Evolutionary conservation across 2,888 invertebrate genomes (phyloP), one percentile per base, ranked within the genome.

Genomic region (Tillus elongatus): DNA sequence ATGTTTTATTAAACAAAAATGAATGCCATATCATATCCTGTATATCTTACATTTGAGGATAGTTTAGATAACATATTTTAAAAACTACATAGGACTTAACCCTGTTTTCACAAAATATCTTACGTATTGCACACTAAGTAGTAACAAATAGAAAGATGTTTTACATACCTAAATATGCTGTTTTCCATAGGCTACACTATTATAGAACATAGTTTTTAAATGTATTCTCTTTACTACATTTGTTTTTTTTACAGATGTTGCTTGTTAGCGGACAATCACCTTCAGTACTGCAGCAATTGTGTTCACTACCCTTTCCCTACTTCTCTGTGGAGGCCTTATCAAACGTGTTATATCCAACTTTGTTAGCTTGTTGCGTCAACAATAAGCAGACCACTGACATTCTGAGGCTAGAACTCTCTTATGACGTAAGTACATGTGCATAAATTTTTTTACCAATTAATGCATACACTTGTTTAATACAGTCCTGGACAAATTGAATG

Each of bases 251-350:
- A 3, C 68, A 83, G 82, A 72, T 74, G 65, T 70, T 81, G 40
- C 69, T 85, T 39, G 81, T 84, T 53, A 77, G 82, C 27, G 84
- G 84, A 2, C 78, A 80, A 52, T 74, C 79, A 12, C 82, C 83
- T 1, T 83, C 84, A 26, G 87, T 84, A 31, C 74, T 91, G 13
- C 88, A 87, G 63, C 88, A 86, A 52, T 69, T 92, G 30, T 88
- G 88, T 66, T 79, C 76, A 0, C 67, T 91, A 48, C 90, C 91
- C 0, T 87, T 90, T 52, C 82, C 82, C 50, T 91, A 88, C 72
- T 84, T 91, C 64, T 83, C 84, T 31, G 83, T 86, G 39, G 75
- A 77, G 15, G 59, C 68, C 2, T 73, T 89, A 46, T 78, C 80
- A 39, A 72, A 71, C 44, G 74, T 81, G 35, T 72, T 91, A 35